Conservation (phyloP, 2,113 vertebrate genomes). For the Taxidea taxus region DNA sequence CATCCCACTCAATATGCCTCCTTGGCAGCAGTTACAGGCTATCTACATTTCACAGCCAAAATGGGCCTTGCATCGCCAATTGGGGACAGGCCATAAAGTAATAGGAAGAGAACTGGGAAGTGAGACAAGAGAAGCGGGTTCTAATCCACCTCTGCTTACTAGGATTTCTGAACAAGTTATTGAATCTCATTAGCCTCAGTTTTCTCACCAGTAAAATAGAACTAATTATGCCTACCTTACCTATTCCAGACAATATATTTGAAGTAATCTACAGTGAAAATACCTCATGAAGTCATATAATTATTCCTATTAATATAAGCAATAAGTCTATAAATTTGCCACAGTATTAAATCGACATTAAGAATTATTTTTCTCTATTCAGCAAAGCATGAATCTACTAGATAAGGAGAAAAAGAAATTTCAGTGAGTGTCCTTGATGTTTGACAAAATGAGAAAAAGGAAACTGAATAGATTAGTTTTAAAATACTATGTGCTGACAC, state of each 20-base stretch:
- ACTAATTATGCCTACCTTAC: not conserved
- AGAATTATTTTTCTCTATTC: conserved; percentile 53
- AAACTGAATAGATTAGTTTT: conserved; percentile 60
- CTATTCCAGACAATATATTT: not conserved
- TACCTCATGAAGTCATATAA: not conserved
- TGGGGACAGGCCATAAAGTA: not conserved
- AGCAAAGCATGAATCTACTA: conserved; percentile 47
- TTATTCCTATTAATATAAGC: not conserved
- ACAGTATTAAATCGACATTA: conserved; percentile 20
- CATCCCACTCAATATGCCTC: conserved; percentile 62
- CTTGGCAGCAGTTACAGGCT: conserved; percentile 39
- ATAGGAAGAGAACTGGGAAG: conserved; percentile 22
- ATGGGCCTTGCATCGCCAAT: not conserved
- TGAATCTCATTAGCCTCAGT: not conserved
- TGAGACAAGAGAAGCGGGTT: conserved; percentile 7
- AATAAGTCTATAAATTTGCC: not conserved
- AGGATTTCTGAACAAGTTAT: conserved; percentile 15
- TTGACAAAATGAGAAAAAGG: conserved; percentile 56
- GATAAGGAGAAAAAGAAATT: conserved; percentile 53
- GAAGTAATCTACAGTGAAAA: not conserved
- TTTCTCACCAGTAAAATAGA: not conserved
- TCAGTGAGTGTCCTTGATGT: conserved; percentile 52
- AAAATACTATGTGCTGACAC: conserved; percentile 66
- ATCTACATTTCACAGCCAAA: conserved; percentile 17
- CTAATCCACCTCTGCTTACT: not conserved